Conservation (phyloP, 23 tunicate species). For the Ciona savignyi region DNA sequence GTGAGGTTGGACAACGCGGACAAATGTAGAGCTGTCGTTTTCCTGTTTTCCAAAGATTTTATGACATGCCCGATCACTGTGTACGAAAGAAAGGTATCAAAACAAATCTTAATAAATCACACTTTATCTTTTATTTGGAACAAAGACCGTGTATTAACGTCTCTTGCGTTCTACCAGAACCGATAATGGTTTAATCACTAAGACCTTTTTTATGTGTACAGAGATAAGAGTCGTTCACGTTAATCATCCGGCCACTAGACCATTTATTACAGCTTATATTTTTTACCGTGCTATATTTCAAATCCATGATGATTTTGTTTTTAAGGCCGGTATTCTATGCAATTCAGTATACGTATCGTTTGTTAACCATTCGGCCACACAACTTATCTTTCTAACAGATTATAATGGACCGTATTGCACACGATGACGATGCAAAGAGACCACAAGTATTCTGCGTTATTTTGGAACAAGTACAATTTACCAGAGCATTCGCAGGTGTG, state of each 20-base stretch:
- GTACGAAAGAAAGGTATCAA: constrained; percentile 67
- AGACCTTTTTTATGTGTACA: too few relatives aligned
- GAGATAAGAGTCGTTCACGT: too few relatives aligned
- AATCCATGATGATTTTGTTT: too few relatives aligned
- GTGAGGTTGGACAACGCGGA: constrained; percentile 48
- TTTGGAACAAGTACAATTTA: constrained; percentile 31
- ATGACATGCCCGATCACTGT: constrained; percentile 60
- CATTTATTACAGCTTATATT: too few relatives aligned
- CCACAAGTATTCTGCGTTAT: constrained; percentile 56
- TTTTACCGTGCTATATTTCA: too few relatives aligned
- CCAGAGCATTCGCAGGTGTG: constrained; percentile 52
- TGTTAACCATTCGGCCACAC: not conserved
- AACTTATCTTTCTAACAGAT: constrained; percentile 22
- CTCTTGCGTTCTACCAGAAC: too few relatives aligned
- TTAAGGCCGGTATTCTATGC: too few relatives aligned
- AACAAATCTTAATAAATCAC: too few relatives aligned
- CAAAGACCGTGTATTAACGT: too few relatives aligned
- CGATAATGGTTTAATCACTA: too few relatives aligned
- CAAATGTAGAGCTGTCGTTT: constrained; percentile 53
- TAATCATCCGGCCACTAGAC: too few relatives aligned
- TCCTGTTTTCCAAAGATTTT: constrained; percentile 41
- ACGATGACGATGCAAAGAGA: constrained; percentile 25
- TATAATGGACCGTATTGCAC: constrained; percentile 39
- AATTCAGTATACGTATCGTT: not conserved
- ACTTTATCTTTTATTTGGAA: too few relatives aligned